A percentile compares a stretch with the other conserved stretches of the same genome.
These are phyloP conservation scores for Drosophila sp. DNA, from an alignment of 1,140 invertebrate genomes.

Conservation along the genomic window DNA sequence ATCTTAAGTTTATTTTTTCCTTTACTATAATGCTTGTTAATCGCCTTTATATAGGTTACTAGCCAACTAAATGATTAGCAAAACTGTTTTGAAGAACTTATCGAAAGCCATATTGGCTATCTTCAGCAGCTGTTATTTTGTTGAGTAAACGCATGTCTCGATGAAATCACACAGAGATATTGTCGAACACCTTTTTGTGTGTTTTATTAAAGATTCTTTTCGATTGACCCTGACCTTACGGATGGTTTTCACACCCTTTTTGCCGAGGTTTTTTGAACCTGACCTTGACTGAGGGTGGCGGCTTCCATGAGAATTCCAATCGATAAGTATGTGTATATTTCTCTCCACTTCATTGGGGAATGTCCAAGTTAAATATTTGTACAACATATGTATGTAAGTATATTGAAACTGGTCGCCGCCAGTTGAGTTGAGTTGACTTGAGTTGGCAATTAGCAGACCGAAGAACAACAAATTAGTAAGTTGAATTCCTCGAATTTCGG, in stretches of 20 bases:
- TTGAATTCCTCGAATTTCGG: constrained; percentile 64
- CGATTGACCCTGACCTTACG: not conserved
- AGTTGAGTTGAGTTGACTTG: constrained; percentile 9
- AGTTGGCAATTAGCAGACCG: constrained; percentile 17
- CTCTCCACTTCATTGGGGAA: not conserved
- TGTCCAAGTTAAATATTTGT: constrained; percentile 17
- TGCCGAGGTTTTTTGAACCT: constrained; percentile 6
- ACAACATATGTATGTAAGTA: not conserved
- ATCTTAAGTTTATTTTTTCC: no score
- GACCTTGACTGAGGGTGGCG: not conserved
- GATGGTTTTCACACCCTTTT: not conserved
- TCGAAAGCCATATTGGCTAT: no score
- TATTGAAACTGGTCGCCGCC: constrained; percentile 8
- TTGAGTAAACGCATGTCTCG: no score
- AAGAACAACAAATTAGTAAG: constrained; percentile 50
- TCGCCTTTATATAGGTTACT: no score
- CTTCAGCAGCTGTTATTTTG: no score
- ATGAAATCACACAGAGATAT: not conserved
- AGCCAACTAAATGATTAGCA: no score
- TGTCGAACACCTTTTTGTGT: not conserved
- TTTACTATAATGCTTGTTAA: no score
- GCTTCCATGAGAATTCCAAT: constrained; percentile 1
- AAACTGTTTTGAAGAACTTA: no score
- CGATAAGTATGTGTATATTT: not conserved
- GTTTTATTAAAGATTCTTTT: not conserved